Conservation (phyloP, 2,888 invertebrate species). For the Cephus spinipes region DNA sequence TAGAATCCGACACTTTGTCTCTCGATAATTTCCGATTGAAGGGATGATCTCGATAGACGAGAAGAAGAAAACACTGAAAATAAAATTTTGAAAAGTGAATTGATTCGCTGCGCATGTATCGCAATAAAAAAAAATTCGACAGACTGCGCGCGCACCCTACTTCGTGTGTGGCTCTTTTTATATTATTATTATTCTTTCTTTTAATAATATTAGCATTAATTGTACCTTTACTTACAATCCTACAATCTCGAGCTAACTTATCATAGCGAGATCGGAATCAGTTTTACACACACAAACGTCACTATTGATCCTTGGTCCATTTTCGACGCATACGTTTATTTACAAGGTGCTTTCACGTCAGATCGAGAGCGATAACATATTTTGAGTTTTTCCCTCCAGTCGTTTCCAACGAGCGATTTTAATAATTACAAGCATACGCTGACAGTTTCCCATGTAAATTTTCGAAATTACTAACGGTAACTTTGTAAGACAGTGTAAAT, state of each 20-base stretch:
- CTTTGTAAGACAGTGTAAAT: neutral
- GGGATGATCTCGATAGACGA: neutral
- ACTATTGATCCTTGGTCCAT: slow-evolving; percentile 52
- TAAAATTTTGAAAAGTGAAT: neutral
- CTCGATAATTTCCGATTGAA: neutral
- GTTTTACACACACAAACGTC: slow-evolving; percentile 41
- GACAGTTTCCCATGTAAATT: neutral
- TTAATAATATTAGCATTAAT: slow-evolving; percentile 48
- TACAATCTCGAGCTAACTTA: slow-evolving; percentile 38
- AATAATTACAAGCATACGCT: neutral
- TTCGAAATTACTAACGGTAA: neutral
- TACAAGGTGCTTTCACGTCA: slow-evolving; percentile 35
- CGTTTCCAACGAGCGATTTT: neutral
- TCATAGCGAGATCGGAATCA: slow-evolving; percentile 32
- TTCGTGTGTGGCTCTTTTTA: slow-evolving; percentile 11
- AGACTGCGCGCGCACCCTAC: slow-evolving; percentile 5
- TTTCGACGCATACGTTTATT: slow-evolving; percentile 53
- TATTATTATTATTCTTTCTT: neutral
- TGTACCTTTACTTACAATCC: slow-evolving; percentile 53
- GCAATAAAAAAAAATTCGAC: neutral
- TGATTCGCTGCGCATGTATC: neutral
- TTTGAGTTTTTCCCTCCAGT: slow-evolving; percentile 35
- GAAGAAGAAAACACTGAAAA: neutral
- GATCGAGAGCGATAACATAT: slow-evolving; percentile 22
- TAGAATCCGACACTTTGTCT: neutral